These are phyloP conservation scores for Megalonaias nervosa DNA, from an alignment of 1,140 invertebrate species.

Conservation along the genomic window DNA sequence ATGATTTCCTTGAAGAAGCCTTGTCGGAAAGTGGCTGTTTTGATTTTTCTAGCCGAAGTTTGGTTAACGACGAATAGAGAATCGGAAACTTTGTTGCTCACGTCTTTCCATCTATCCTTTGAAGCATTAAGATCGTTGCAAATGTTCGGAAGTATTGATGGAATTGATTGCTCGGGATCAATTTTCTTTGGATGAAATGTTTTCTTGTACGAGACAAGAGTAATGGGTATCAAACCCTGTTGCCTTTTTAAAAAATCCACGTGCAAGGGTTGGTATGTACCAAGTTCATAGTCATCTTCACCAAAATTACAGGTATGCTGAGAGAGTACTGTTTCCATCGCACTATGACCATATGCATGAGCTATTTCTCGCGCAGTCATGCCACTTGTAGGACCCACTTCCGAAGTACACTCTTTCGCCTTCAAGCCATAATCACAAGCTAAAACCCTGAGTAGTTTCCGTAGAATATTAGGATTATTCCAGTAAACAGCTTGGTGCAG, in stretches of 20 bases:
- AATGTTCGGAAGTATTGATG: neutral
- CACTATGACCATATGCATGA: neutral
- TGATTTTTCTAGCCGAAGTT: neutral
- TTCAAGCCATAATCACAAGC: conserved; percentile 3
- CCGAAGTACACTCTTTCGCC: conserved; percentile 15
- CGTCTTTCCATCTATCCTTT: conserved; percentile 1
- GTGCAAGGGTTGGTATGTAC: conserved; percentile 5
- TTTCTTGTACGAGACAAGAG: conserved; percentile 17
- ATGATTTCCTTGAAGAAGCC: conserved; percentile 11
- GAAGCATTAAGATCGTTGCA: neutral
- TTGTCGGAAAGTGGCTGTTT: neutral
- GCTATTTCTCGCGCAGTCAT: conserved; percentile 9
- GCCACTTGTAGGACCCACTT: conserved; percentile 7
- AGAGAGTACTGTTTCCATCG: conserved; percentile 5
- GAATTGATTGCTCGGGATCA: neutral
- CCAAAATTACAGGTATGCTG: conserved; percentile 1
- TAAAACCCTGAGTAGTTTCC: neutral
- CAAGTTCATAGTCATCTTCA: conserved; percentile 3
- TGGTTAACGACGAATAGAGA: neutral
- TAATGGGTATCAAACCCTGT: conserved; percentile 6
- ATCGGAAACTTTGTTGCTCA: conserved; percentile 3
- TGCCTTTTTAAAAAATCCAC: no score
- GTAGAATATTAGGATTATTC: neutral
- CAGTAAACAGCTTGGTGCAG: conserved; percentile 25
- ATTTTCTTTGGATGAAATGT: conserved; percentile 15